A percentile compares a stretch with the other conserved stretches of the same genome.
Evolutionary conservation across 2,797 vertebrate species (phyloP).

Genomic region (Catharus ustulatus): DNA sequence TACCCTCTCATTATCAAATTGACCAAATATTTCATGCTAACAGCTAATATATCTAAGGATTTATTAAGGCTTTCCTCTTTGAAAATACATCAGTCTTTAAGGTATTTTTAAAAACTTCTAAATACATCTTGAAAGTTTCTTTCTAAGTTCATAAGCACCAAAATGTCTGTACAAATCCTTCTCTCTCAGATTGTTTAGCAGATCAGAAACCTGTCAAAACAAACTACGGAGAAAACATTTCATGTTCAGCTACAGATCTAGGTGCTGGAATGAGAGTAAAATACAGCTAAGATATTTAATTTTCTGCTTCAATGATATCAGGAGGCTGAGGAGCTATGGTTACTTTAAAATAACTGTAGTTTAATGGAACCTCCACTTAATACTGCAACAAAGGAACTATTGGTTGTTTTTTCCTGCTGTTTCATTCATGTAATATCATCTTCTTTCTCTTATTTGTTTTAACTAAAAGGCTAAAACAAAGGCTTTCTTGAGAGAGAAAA

Average conservation of each 20-base stretch:
- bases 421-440: background rate
- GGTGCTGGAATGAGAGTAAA: background rate
- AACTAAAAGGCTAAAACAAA: background rate
- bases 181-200: background rate
- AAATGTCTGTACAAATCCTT: background rate
- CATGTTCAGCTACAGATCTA: background rate
- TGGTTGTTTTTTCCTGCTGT: accelerated
- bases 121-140: background rate
- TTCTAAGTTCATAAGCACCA: accelerated
- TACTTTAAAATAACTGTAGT: background rate
- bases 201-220: background rate
- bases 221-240: background rate
- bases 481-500: background rate
- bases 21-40: background rate
- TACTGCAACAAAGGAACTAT: background rate
- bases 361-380: background rate
- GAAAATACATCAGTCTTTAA: background rate
- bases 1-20: background rate
- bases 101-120: background rate
- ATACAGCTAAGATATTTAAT: background rate
- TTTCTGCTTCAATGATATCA: background rate
- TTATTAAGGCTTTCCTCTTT: background rate
- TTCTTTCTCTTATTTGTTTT: background rate
- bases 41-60: background rate
- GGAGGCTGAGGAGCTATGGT: background rate